Evolutionary conservation across 2,113 vertebrate genomes (phyloP).

Genomic region (Sinocyclocheilus rhinocerous): DNA sequence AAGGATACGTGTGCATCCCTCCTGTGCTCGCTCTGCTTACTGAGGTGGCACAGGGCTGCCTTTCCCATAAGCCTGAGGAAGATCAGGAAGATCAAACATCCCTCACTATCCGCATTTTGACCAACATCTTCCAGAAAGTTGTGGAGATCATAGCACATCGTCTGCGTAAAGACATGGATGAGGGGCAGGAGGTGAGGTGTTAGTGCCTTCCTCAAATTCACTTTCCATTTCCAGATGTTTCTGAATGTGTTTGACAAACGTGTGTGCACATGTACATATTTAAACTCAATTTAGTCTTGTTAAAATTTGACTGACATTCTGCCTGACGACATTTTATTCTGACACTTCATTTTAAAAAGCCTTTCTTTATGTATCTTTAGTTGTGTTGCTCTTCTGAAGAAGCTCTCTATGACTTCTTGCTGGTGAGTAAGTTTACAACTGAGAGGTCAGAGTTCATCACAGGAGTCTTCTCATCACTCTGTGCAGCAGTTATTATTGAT

Average conservation of each 20-base stretch:
- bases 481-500: constrained; percentile 85
- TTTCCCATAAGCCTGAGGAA: constrained; percentile 59
- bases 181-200: constrained; percentile 79
- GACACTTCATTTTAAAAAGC: neutral
- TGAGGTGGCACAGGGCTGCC: constrained; percentile 76
- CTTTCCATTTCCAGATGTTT: neutral
- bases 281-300: neutral
- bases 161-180: constrained; percentile 79
- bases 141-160: constrained; percentile 79
- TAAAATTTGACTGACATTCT: neutral
- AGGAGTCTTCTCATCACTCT: constrained; percentile 83
- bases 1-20: constrained; percentile 79
- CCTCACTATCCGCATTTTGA: constrained; percentile 74
- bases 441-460: constrained; percentile 67
- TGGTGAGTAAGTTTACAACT: constrained; percentile 71
- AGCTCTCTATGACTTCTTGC: constrained; percentile 81
- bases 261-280: neutral
- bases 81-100: constrained; percentile 62
- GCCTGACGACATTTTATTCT: neutral
- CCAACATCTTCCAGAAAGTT: constrained; percentile 87
- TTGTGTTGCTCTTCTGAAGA: constrained; percentile 77
- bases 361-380: constrained; percentile 66
- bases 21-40: constrained; percentile 79
- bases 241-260: neutral
- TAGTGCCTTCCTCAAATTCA: neutral